Evolutionary conservation across 2,888 invertebrate species (phyloP).

Genomic region (Luffia ferchaultella): DNA sequence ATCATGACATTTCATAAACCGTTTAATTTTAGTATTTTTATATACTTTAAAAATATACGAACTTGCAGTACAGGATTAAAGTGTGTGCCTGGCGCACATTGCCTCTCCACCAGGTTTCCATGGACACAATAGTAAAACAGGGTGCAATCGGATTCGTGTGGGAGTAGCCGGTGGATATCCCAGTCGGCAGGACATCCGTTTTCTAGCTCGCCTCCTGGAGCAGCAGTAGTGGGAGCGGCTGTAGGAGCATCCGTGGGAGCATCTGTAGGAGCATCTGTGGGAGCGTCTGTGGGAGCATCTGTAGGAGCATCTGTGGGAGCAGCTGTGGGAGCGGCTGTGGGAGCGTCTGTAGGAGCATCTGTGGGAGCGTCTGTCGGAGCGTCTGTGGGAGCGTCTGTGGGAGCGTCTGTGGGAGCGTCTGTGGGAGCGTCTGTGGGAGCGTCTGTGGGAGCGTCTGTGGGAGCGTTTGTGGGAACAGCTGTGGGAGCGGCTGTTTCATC

Average conservation of each 20-base stretch:
- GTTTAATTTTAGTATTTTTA: no score
- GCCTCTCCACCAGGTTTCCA: slow-evolving; percentile 21
- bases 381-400: slow-evolving; percentile 6
- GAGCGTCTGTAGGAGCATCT: no score
- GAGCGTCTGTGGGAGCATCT: no score
- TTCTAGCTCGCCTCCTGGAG: slow-evolving; percentile 9
- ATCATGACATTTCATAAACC: no score
- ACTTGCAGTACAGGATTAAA: slow-evolving; percentile 17
- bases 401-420: slow-evolving; percentile 4
- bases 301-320: no score
- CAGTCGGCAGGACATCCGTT: slow-evolving; percentile 26
- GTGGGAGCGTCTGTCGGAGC: no score
- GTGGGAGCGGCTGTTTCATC: slow-evolving; percentile 8
- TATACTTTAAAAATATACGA: no score
- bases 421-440: no score
- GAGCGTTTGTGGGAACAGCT: slow-evolving; percentile 4
- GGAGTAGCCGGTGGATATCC: slow-evolving; percentile 21
- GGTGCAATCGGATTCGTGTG: slow-evolving; percentile 24
- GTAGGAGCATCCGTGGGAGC: not conserved
- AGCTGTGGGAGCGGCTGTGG: no score
- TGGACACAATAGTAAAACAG: slow-evolving; percentile 27
- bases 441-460: no score
- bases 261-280: no score
- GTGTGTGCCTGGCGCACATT: slow-evolving; percentile 17
- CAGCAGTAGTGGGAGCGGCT: no score